phyloP scores from a whole-genome alignment of 2,797 vertebrate genomes.

The Scolopax bukidnonensis region DNA sequence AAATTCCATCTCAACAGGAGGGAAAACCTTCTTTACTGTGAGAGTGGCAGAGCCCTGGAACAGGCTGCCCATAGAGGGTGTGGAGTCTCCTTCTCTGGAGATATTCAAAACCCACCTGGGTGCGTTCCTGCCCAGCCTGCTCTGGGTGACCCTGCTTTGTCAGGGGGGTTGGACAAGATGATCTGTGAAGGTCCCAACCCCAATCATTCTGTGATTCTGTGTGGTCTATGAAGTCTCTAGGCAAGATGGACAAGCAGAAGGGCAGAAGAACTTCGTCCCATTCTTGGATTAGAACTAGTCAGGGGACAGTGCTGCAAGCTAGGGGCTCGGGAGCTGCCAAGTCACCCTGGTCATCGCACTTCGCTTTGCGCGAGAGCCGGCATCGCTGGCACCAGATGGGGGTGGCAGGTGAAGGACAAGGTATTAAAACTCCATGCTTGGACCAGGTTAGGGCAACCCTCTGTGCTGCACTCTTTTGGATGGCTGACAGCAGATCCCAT shows the following conservation, averaged over 20 bases:
- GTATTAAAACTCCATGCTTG: neutral
- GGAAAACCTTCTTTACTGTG: neutral
- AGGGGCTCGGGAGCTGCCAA: neutral
- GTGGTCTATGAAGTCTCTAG: neutral
- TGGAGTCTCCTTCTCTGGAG: neutral
- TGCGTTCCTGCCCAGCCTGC: neutral
- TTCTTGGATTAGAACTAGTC: no score
- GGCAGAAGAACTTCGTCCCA: neutral
- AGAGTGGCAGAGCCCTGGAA: neutral
- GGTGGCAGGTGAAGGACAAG: neutral
- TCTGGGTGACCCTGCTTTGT: neutral
- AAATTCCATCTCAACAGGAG: neutral
- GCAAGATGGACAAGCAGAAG: neutral
- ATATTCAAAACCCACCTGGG: neutral
- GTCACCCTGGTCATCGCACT: accelerated
- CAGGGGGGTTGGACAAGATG: neutral
- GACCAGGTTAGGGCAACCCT: neutral
- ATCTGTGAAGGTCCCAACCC: neutral
- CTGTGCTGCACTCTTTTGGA: neutral
- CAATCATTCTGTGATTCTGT: neutral
- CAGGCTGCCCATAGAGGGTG: neutral
- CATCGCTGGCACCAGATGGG: neutral
- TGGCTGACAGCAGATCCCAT: neutral
- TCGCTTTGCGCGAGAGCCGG: neutral
- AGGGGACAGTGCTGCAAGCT: neutral